Conservation (phyloP, 1,140 invertebrate genomes). For the Phortica variegata region DNA sequence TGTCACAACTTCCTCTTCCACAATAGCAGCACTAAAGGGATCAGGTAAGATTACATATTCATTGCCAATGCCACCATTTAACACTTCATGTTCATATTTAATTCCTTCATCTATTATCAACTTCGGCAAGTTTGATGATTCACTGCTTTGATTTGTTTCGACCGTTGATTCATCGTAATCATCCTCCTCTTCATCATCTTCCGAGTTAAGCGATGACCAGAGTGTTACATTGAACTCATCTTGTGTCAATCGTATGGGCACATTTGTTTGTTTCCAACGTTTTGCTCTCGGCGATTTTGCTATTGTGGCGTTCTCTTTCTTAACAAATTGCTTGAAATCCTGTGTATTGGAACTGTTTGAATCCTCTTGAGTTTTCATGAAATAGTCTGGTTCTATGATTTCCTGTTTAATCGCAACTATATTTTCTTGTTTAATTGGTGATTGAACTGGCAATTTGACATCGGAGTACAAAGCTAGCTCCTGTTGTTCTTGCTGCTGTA, state of each 20-base stretch:
- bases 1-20: slow-evolving; percentile 44
- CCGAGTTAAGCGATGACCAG: slow-evolving; percentile 41
- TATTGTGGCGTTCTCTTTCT: slow-evolving; percentile 11
- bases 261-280: slow-evolving; percentile 48
- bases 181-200: slow-evolving; percentile 37
- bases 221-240: slow-evolving; percentile 45
- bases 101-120: slow-evolving; percentile 31
- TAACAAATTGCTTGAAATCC: slow-evolving; percentile 39
- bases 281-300: slow-evolving; percentile 13
- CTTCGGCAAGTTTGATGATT: slow-evolving; percentile 26
- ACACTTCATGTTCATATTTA: slow-evolving; percentile 36
- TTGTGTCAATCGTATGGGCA: slow-evolving; percentile 43
- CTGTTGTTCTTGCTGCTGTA: too few species aligned
- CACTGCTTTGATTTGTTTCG: neutral
- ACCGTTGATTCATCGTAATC: slow-evolving; percentile 27
- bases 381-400: slow-evolving; percentile 39
- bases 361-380: slow-evolving; percentile 39
- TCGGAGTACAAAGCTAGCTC: too few species aligned
- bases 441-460: too few species aligned
- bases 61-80: slow-evolving; percentile 42
- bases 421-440: too few species aligned
- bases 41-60: slow-evolving; percentile 48
- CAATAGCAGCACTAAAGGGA: slow-evolving; percentile 39
- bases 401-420: slow-evolving; percentile 38
- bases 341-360: slow-evolving; percentile 39